Evolutionary conservation across 2,888 invertebrate genomes (phyloP), one percentile per base, ranked within the genome.

Genomic region (Brenthis ino): DNA sequence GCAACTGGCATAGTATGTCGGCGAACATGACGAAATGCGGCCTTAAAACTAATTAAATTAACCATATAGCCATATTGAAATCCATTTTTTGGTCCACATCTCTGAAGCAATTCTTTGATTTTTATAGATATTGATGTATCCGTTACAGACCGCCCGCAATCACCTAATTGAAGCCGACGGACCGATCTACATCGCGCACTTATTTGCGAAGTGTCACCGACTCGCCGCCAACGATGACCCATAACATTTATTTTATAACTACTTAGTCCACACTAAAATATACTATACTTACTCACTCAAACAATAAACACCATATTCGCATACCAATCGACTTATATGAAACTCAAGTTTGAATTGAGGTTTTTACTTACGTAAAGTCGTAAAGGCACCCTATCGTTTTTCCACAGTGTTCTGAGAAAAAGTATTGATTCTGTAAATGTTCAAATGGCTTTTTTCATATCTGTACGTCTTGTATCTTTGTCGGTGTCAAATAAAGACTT

Each of bases 381-480:
- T 87, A 85, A 85, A 83, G 82, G 82, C 85, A 81, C 84, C 86
- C 85, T 89, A 86, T 88, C 87, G 85, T 82, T 88, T 89, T 89
- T 90, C 86, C 89, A 81, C 80, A 73, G 79, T 75, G 82, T 90
- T 88, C 89, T 78, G 72, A 82, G 90, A 89, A 90, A 73, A 74
- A 65, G 72, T 77, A 80, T 80, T 79, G 83, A 83, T 84, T 85
- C 79, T 82, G 80, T 84, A 83, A 80, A 81, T 81, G 79, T 76
- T 77, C 78, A 56, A 69, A 69, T 67, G 72, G 55, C 48, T 54
- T 80, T 83, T 82, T 80, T 80, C 81, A 76, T 79, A 80, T 80
- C 73, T 82, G 78, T 79, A 72, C 73, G 77, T 73, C 75, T 79
- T 80, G 79, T 83, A 81, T 80, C 83, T 80, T 82, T 84, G 85